These are phyloP conservation scores for Artemia sinica DNA, from an alignment of 2,888 invertebrate species.

Conservation along the genomic window DNA sequence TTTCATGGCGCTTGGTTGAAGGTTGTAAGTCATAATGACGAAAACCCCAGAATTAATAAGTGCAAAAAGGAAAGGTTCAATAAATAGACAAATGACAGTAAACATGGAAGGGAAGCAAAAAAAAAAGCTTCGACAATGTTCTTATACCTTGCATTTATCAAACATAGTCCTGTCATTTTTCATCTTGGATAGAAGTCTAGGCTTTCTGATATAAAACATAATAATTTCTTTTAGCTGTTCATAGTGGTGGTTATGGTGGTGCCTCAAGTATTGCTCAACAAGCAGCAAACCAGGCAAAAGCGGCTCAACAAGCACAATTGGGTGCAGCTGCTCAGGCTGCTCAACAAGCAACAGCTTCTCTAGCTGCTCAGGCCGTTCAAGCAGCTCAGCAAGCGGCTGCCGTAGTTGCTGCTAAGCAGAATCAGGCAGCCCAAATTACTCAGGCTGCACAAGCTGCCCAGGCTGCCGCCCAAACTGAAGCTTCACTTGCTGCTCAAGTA, in stretches of 20 bases:
- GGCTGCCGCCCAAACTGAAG: constrained; percentile 13
- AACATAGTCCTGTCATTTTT: too few relatives aligned
- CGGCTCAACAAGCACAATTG: not conserved
- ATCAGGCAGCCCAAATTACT: constrained; percentile 24
- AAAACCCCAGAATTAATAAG: too few relatives aligned
- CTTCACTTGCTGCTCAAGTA: constrained; percentile 13
- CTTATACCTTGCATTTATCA: too few relatives aligned
- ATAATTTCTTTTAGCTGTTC: too few relatives aligned
- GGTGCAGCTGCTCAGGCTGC: constrained; percentile 20
- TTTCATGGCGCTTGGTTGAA: too few relatives aligned
- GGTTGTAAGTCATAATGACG: too few relatives aligned
- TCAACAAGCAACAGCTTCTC: constrained; percentile 21
- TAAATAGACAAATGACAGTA: too few relatives aligned
- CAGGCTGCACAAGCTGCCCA: constrained; percentile 24
- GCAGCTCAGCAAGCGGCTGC: constrained; percentile 24
- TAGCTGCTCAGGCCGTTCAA: constrained; percentile 21
- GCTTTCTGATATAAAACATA: too few relatives aligned
- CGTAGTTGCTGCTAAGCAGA: constrained; percentile 23
- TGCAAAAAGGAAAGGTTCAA: too few relatives aligned
- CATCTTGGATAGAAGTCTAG: too few relatives aligned
- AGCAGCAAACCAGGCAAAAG: constrained; percentile 22
- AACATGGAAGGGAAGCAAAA: too few relatives aligned
- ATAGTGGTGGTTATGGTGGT: constrained; percentile 4
- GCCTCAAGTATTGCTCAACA: constrained; percentile 22
- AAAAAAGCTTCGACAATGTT: too few relatives aligned